Conservation (phyloP, 2,797 vertebrate species). For the Sylvia borin region DNA sequence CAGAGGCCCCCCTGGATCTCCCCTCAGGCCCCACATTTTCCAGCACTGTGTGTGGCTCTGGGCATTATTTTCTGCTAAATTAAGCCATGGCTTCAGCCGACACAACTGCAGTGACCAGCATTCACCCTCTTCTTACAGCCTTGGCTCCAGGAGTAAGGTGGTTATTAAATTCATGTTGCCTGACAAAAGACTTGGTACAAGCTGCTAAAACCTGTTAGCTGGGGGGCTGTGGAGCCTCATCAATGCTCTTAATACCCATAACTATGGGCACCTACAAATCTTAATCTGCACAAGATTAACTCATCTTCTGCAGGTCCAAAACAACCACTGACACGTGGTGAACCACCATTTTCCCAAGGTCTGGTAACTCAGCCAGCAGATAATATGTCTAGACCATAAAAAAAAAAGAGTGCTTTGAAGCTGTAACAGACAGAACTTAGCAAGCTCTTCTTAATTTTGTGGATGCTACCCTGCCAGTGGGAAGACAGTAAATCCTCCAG, state of each 20-base stretch:
- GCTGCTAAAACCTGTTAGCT: not conserved
- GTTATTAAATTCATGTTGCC: not conserved
- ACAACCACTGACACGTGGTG: not conserved
- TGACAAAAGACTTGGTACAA: not conserved
- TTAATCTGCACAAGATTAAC: constrained; percentile 15
- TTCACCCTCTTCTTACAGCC: not conserved
- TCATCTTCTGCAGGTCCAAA: not conserved
- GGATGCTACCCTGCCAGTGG: not conserved
- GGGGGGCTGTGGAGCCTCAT: not conserved
- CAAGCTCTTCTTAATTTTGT: not conserved
- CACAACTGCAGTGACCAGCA: not conserved
- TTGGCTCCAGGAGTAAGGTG: not conserved
- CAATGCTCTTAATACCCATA: not conserved
- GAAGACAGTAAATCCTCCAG: not conserved
- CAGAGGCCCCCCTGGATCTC: not conserved
- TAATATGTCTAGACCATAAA: not conserved
- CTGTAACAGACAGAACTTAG: not conserved
- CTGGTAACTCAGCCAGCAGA: constrained; percentile 24
- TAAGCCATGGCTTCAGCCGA: not conserved
- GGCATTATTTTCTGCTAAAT: not conserved
- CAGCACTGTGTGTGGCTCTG: not conserved
- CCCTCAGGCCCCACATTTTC: not conserved
- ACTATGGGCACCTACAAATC: not conserved
- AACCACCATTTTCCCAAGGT: constrained; percentile 20
- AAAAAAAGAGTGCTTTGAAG: not conserved